A percentile compares a stretch with the other conserved stretches of the same genome.
Conservation (phyloP, 2,113 vertebrate species). For the Laterallus jamaicensis region DNA sequence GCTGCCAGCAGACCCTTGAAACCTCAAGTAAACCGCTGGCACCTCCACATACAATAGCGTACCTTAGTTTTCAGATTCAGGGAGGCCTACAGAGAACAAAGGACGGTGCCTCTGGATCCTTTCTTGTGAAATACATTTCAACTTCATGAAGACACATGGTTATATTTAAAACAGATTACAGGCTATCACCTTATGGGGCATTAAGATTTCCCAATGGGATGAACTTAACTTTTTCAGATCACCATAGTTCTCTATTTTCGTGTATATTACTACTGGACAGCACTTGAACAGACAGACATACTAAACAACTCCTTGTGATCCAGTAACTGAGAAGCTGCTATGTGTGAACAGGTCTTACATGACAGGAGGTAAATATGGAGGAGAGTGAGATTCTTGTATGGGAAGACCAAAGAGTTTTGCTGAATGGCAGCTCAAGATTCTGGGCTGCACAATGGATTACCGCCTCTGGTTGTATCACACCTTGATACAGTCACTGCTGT, state of each 20-base stretch:
- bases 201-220: background rate
- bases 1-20: background rate
- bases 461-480: background rate
- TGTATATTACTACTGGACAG: background rate
- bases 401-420: background rate
- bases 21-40: background rate
- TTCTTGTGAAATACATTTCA: background rate
- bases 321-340: background rate
- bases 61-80: background rate
- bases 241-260: background rate
- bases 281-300: background rate
- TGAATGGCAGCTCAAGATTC: background rate
- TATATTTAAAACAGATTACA: background rate
- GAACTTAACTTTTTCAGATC: background rate
- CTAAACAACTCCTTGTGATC: background rate
- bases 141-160: background rate
- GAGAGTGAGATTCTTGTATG: background rate
- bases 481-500: background rate
- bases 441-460: background rate
- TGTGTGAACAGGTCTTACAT: background rate
- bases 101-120: background rate
- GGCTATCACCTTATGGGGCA: accelerated
- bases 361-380: background rate
- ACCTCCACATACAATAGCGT: background rate
- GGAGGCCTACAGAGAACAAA: background rate